Base-by-base conservation (phyloP, 2,797 vertebrate genomes). In the Ctenopoma multispine region DNA sequence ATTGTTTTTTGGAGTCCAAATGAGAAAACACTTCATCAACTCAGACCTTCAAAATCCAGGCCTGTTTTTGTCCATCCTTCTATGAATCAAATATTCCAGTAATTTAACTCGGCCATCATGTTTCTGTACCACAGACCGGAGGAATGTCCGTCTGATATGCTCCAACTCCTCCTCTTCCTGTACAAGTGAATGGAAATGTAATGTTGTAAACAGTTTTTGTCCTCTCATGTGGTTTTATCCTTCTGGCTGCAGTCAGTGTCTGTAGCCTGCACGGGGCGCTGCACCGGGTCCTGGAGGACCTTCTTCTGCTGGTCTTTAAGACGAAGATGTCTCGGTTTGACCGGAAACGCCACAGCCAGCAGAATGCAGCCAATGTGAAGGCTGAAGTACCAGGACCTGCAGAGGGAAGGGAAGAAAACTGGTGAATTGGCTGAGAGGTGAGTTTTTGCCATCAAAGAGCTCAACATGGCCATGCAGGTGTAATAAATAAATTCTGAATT, bases 351-450 rank as follows among this genome's bases (percentile, higher is more conserved):
- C 57, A 96, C 67, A 24, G 96, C 90, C 46, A 97, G 87, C 84
- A 97, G 85, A 63, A 98, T 77, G 59, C 96, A 95, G 82, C 88
- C 87, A 61, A 97, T 61, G 68, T 99, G 97, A 66, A 97, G 90
- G 88, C 94, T 92, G 87, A 95, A 99, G 89, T 90, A 96, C 96
- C 97, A 97, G 87, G 96, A 97, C 90, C 97, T 99, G 75, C 48
- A 75, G 47, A 18, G 46, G 34, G 24, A 23, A 4, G 21, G 34
- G 10, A 13, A 10, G 15, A 4, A 8, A 3, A 51, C 24, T n/a
- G n/a, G 27, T 29, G 7, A 4, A 29, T 29, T 29, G 27, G 49
- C 13, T 50, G 14, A 8, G 7, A 46, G 44, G 44, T 20, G 44
- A 18, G 18, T 46, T 46, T n/a, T 18, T 20, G 40, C 3, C 40